These are phyloP conservation scores for Chaitophorus viminalis DNA, from an alignment of 2,888 invertebrate genomes.

Conservation along the genomic window DNA sequence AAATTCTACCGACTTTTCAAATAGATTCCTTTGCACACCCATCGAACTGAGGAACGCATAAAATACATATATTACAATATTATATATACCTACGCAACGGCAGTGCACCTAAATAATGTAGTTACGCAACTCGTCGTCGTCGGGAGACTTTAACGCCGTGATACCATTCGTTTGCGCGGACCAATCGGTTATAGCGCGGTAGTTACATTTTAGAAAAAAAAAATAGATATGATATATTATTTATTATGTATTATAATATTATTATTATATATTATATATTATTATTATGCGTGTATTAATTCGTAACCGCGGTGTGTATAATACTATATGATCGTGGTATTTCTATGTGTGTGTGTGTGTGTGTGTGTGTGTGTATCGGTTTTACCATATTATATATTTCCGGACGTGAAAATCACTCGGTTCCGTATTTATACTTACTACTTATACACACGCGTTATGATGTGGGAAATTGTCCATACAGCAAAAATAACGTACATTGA, in stretches of 20 bases:
- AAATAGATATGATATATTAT: not conserved
- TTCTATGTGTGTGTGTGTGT: not conserved
- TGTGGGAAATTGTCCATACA: constrained; percentile 19
- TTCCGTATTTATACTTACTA: not conserved
- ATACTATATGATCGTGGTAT: not conserved
- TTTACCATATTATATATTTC: not conserved
- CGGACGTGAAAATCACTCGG: constrained; percentile 1
- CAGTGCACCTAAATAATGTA: not conserved
- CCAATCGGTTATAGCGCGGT: not conserved
- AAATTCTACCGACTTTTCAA: not conserved
- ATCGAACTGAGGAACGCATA: not conserved
- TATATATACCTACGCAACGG: too few species aligned
- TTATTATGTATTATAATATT: too few species aligned
- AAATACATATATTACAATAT: not conserved
- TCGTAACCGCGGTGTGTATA: not conserved
- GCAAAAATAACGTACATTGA: constrained; percentile 3
- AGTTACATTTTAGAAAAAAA: not conserved
- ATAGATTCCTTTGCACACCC: not conserved
- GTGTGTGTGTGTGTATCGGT: not conserved
- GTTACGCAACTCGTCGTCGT: not conserved
- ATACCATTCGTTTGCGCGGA: not conserved
- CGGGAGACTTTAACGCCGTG: constrained; percentile 49
- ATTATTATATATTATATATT: not conserved
- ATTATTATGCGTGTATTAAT: not conserved
- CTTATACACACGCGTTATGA: not conserved